These are phyloP conservation scores for Thamnaconus septentrionalis DNA, from an alignment of 2,113 vertebrate species.

Conservation along the genomic window DNA sequence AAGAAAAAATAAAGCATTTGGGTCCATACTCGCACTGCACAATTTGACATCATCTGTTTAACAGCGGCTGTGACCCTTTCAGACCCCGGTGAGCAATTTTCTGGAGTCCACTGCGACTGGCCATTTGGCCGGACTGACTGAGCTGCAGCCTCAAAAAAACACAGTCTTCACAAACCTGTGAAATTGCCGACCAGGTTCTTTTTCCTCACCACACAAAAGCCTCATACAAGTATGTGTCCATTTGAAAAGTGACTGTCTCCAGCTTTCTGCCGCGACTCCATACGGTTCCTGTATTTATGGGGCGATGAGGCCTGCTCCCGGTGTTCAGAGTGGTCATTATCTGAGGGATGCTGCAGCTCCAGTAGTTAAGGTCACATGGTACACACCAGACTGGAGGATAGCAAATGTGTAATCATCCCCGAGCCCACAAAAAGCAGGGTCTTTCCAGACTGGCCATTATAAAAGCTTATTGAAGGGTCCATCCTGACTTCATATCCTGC, in stretches of 20 bases:
- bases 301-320: conserved; percentile 59
- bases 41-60: background rate
- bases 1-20: no score
- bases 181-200: conserved; percentile 30
- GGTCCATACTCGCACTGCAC: background rate
- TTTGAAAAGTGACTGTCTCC: conserved; percentile 61
- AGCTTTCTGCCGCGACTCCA: conserved; percentile 45
- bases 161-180: conserved; percentile 34
- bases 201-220: conserved; percentile 47
- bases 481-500: conserved; percentile 47
- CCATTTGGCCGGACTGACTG: background rate
- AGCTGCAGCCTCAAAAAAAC: conserved; percentile 41
- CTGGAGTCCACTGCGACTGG: background rate
- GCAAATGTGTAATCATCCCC: conserved; percentile 74
- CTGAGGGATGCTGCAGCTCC: conserved; percentile 63
- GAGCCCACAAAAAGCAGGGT: conserved; percentile 52
- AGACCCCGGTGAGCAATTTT: background rate
- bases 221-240: conserved; percentile 47
- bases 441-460: conserved; percentile 52
- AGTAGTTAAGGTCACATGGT: conserved; percentile 66
- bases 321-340: conserved; percentile 73
- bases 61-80: background rate
- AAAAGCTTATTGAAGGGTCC: conserved; percentile 49
- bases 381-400: conserved; percentile 53
- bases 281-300: conserved; percentile 64